Conservation (phyloP, 2,113 vertebrate genomes). For the Podiceps cristatus region DNA sequence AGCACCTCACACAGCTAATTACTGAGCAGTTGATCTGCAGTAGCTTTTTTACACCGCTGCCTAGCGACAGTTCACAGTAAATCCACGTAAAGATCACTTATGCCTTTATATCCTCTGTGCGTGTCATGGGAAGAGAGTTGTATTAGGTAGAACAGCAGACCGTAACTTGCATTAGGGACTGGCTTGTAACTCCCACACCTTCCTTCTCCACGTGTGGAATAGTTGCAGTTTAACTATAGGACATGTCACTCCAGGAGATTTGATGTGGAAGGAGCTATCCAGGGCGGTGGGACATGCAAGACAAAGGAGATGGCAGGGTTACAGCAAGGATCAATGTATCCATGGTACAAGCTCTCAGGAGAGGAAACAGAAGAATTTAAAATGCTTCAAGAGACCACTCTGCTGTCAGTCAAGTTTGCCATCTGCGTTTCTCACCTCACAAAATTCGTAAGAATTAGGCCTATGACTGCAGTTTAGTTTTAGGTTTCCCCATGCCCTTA, state of each 20-base stretch:
- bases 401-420: neutral
- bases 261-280: neutral
- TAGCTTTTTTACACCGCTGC: neutral
- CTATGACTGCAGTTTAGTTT: neutral
- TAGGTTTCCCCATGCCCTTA: neutral
- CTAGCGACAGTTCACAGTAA: neutral
- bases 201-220: neutral
- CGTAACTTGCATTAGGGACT: neutral
- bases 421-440: neutral
- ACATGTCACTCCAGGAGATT: neutral
- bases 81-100: neutral
- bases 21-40: neutral
- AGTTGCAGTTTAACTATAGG: neutral
- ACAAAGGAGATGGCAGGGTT: neutral
- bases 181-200: neutral
- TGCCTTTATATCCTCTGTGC: neutral
- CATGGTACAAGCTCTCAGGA: neutral
- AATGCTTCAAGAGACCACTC: neutral
- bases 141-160: neutral
- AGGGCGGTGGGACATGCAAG: neutral
- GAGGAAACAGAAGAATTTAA: neutral
- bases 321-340: neutral
- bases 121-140: neutral
- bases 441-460: neutral
- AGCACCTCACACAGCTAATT: neutral